phyloP scores from a whole-genome alignment of 2,113 vertebrate genomes.

The Marcusenius ussheri region DNA sequence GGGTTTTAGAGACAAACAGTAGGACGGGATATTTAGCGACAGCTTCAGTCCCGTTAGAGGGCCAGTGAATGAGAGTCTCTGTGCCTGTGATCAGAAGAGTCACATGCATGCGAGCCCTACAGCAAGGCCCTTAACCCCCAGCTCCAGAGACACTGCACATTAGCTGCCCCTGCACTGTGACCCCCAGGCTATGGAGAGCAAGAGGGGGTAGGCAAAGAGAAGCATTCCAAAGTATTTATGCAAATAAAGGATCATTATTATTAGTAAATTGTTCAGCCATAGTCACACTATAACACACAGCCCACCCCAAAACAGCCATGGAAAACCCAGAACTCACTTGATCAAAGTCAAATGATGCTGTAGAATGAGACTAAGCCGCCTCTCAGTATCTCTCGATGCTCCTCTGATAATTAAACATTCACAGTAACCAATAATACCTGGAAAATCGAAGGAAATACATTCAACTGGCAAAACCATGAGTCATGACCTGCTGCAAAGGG shows the following conservation, averaged over 20 bases:
- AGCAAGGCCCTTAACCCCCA: background rate
- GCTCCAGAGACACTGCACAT: background rate
- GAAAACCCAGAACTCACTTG: background rate
- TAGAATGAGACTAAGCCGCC: background rate
- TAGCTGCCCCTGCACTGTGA: background rate
- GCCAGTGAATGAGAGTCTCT: background rate
- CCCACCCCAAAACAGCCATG: background rate
- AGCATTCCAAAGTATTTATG: background rate
- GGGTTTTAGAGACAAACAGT: background rate
- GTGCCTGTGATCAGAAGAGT: background rate
- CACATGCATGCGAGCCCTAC: background rate
- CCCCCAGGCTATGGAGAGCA: background rate
- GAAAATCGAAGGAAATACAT: background rate
- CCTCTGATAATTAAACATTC: background rate
- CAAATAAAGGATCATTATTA: background rate
- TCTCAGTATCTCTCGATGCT: background rate
- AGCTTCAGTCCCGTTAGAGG: background rate
- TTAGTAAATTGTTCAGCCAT: background rate
- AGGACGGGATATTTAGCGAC: background rate
- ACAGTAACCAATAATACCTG: background rate
- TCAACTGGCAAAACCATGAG: background rate
- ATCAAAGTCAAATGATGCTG: conserved; percentile 2
- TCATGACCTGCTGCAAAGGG: background rate
- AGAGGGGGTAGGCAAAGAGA: background rate
- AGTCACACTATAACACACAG: background rate